A percentile compares a stretch with the other conserved stretches of the same genome.
These are phyloP conservation scores for Vollenhovia emeryi DNA, from an alignment of 1,140 invertebrate genomes.

Conservation along the genomic window DNA sequence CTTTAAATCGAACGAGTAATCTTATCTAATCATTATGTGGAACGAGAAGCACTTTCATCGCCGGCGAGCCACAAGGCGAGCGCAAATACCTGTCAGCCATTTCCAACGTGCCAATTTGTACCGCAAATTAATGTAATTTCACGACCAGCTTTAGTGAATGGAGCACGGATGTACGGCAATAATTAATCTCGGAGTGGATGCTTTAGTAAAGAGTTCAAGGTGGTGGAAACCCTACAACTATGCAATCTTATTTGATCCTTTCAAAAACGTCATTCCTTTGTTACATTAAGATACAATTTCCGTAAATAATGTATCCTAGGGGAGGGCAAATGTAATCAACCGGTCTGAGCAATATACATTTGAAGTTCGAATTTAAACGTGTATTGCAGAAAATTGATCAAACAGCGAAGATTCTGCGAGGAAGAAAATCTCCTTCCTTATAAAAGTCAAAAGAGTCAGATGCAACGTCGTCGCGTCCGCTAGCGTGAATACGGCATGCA, in stretches of 20 bases:
- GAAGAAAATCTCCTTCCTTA: neutral
- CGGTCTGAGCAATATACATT: neutral
- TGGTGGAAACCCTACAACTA: constrained; percentile 11
- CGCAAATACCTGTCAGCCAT: constrained; percentile 11
- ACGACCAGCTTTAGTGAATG: constrained; percentile 28
- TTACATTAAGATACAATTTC: neutral
- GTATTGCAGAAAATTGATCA: neutral
- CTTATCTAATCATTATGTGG: constrained; percentile 54
- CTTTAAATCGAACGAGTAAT: constrained; percentile 17
- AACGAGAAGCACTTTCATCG: constrained; percentile 39
- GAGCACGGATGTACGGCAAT: neutral
- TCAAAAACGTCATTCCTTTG: neutral
- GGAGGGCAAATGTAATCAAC: neutral
- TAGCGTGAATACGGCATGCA: neutral
- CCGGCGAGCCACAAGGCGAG: neutral
- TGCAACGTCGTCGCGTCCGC: neutral
- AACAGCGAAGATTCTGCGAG: neutral
- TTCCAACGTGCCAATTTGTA: constrained; percentile 34
- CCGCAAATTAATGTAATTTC: constrained; percentile 41
- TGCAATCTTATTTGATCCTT: neutral
- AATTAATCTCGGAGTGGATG: constrained; percentile 10
- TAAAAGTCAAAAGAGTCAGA: neutral
- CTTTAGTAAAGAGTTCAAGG: constrained; percentile 32
- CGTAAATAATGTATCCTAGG: neutral
- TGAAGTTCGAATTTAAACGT: neutral